Evolutionary conservation across 2,888 invertebrate species (phyloP), one percentile per base, ranked within the genome.

Genomic region (Hemaris fuciformis): DNA sequence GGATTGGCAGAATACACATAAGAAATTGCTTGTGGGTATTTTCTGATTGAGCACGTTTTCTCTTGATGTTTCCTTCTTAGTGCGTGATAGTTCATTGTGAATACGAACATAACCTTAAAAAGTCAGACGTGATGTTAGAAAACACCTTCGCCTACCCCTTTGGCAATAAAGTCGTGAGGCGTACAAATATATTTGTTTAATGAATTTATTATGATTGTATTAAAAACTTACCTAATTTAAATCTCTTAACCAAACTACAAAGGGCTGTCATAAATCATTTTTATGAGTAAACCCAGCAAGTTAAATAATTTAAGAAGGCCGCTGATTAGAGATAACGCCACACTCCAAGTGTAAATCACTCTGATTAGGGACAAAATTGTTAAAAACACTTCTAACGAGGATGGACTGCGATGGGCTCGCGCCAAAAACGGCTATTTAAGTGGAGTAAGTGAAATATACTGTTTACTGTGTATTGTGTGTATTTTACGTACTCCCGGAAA

Each of bases 221-320:
- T 43, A 8, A 2, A 3, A 3, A 43, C 3, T 43, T 43, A 20
- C 20, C 43, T 53, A 53, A 53, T 6, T 31, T 20, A 43, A 18
- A 22, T 18, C 10, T 22, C 43, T 43, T 43, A 2, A 43, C 18
- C 7, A 18, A 1, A 18, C 20, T 8, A 20, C 20, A 20, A 43
- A 20, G 53, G 53, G 18, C 31, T 53, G 27, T 18, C 27, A 25
- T 25, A 53, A 53, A 53, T 53, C 18, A 53, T 31, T 53, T 53
- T 53, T 53, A 53, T 18, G 53, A 48, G 15, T 27, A 38, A 10
- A 38, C 38, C 38, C 10, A 7, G 7, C 10, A 3, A 27, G 48
- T 48, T 53, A 31, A 53, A 53, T 38, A 38, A 38, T 53, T 31
- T 53, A 53, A 53, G 53, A 31, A 53, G 53, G 53, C 18, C 27